These are phyloP conservation scores for Nesidiocoris tenuis DNA, from an alignment of 2,888 invertebrate species.

Conservation along the genomic window DNA sequence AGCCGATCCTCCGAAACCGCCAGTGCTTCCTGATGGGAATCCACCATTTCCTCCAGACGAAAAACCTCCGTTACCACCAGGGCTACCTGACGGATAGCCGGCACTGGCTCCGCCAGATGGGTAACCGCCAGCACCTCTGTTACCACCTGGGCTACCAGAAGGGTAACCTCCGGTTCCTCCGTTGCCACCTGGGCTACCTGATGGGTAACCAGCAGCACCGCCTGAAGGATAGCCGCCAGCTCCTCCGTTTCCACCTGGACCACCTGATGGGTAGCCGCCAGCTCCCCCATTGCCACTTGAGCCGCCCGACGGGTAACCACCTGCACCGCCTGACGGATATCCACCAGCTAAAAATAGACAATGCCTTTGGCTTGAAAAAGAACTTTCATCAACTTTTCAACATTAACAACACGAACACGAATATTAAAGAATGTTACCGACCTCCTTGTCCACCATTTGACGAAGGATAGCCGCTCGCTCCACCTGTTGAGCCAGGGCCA, in stretches of 20 bases:
- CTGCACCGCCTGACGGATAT: slow-evolving; percentile 17
- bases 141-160: slow-evolving; percentile 7
- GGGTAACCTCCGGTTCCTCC: background rate
- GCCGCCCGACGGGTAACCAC: slow-evolving; percentile 30
- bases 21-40: slow-evolving; percentile 36
- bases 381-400: too few species aligned
- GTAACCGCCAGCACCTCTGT: slow-evolving; percentile 18
- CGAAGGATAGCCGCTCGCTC: slow-evolving; percentile 13
- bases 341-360: too few species aligned
- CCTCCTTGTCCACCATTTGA: slow-evolving; percentile 4
- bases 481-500: background rate
- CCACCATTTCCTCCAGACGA: background rate
- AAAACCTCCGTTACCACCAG: slow-evolving; percentile 22
- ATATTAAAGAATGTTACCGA: too few species aligned
- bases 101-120: slow-evolving; percentile 26
- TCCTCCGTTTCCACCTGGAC: slow-evolving; percentile 24
- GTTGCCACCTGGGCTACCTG: slow-evolving; percentile 1
- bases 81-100: slow-evolving; percentile 28
- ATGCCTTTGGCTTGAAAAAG: too few species aligned
- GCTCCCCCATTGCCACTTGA: slow-evolving; percentile 3
- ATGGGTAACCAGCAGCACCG: slow-evolving; percentile 4
- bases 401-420: too few species aligned
- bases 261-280: slow-evolving; percentile 19
- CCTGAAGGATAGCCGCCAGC: slow-evolving; percentile 10
- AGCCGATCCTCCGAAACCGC: slow-evolving; percentile 12